Base-by-base conservation (phyloP, 2,797 vertebrate genomes). In the Aplochiton taeniatus region DNA sequence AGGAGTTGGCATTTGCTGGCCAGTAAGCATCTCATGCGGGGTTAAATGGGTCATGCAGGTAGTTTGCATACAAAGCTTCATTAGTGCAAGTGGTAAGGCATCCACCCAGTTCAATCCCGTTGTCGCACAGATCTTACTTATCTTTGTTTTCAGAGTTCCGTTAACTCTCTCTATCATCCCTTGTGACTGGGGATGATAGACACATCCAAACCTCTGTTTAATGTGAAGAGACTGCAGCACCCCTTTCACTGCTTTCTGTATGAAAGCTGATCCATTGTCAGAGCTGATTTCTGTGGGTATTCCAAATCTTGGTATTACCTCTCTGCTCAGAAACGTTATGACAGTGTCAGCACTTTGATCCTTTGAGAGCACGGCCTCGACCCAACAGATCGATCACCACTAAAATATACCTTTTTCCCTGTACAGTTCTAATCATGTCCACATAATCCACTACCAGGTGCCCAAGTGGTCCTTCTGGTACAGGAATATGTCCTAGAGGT, bases 381-480 rank as follows among this genome's bases (percentile, higher is more conserved):
- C 50, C 65, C 65, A 54, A 17, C 57, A 53, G 14, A 11, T 58
- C 55, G 0, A 66, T 12, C 1, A 66, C 18, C 5, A 57, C 54
- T 12, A 64, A 8, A 4, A 59, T 58, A 13, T 70, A 70, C 17
- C 61, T 57, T 17, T 65, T 60, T 0, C 57, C 18, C 1, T 19
- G 5, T 11, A 56, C 48, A 4, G 4, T 20, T 11, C 20, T n/a
- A 1, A 13, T 44, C 58, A 62, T 72, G 16, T 66, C 63, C 8
- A 66, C 46, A 57, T 56, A 70, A 43, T 64, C 55, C 20, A 59
- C 45, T 1, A 53, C 44, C 9, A 65, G 13, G 18, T 70, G 55
- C 8, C 17, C n/a, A n/a, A 70, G 65, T 17, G 70, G 64, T 17
- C 63, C 64, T 9, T 72, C 69, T 8, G 57, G 63, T 0, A 47